Evolutionary conservation across 2,888 invertebrate species (phyloP).

Genomic region (Clitarchus hookeri): DNA sequence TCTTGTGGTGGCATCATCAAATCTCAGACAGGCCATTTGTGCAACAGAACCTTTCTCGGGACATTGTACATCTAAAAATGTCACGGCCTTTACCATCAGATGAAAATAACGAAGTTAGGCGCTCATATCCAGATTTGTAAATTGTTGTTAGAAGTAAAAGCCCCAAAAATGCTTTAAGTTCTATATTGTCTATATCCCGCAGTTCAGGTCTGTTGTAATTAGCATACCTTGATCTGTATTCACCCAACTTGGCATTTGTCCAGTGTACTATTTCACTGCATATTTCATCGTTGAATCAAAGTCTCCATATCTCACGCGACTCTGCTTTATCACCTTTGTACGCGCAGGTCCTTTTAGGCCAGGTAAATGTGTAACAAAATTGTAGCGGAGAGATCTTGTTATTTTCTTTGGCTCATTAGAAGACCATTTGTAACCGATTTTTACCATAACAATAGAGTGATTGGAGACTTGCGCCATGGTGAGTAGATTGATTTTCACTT

Average conservation of each 20-base stretch:
- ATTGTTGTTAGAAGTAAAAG: background rate
- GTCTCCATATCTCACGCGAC: background rate
- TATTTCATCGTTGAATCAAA: background rate
- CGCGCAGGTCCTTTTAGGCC: background rate
- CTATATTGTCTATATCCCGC: background rate
- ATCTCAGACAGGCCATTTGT: background rate
- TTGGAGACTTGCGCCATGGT: background rate
- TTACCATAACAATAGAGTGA: background rate
- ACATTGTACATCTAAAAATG: background rate
- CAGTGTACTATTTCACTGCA: background rate
- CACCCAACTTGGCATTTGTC: background rate
- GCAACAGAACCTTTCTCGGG: background rate
- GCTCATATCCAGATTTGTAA: background rate
- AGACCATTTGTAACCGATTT: background rate
- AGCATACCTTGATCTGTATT: background rate
- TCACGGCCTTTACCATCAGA: background rate
- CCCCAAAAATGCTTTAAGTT: background rate
- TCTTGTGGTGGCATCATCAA: background rate
- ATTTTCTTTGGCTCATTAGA: background rate
- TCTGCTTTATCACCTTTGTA: background rate
- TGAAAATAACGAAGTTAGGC: background rate
- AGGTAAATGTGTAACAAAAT: background rate
- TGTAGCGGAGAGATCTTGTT: background rate
- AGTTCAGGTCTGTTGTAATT: background rate
- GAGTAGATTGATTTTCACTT: background rate